phyloP scores from a whole-genome alignment of 2,888 invertebrate species.

The Julus scanicus region DNA sequence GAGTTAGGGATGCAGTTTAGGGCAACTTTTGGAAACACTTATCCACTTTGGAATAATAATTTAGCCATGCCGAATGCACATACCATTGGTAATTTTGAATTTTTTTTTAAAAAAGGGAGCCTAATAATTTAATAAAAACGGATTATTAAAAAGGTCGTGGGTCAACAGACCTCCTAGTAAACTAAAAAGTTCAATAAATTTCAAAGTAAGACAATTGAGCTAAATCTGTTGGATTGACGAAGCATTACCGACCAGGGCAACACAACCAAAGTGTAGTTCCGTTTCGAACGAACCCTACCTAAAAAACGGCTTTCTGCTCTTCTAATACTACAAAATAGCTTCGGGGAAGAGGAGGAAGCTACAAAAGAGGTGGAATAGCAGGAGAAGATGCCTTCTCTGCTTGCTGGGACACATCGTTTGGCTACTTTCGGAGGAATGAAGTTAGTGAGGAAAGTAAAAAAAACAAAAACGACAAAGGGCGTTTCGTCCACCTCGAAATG shows the following conservation, averaged over 20 bases:
- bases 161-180: no score
- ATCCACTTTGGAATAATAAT: not conserved
- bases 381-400: not conserved
- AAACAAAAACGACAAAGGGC: not conserved
- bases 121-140: no score
- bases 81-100: no score
- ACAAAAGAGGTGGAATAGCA: not conserved
- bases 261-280: not conserved
- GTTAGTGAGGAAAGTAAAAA: not conserved
- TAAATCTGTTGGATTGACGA: not conserved
- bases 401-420: not conserved
- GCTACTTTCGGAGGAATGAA: conserved; percentile 27
- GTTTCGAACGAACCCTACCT: conserved; percentile 15
- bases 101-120: no score
- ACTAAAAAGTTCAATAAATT: no score
- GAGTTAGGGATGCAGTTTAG: no score
- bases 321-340: conserved; percentile 15
- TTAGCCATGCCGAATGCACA: no score
- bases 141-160: no score
- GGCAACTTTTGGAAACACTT: not conserved
- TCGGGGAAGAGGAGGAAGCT: conserved; percentile 27
- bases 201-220: no score
- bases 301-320: not conserved
- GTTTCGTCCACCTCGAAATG: not conserved
- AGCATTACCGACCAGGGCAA: not conserved